Conservation (phyloP, 2,113 vertebrate species). For the Sciurus niger region DNA sequence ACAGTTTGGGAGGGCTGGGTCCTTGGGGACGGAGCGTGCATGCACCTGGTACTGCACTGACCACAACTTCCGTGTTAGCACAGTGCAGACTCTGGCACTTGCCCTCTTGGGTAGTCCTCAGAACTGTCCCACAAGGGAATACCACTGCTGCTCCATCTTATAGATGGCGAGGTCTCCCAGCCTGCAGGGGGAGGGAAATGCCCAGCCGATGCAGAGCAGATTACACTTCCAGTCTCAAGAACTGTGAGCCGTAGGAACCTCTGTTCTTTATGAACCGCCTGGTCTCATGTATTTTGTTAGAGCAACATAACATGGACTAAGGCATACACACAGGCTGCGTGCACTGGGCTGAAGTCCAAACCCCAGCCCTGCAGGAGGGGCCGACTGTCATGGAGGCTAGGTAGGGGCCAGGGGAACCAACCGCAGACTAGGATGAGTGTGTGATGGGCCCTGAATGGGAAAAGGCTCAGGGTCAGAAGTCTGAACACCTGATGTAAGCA, state of each 20-base stretch:
- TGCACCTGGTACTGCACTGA: rapidly evolving
- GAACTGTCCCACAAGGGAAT: neutral
- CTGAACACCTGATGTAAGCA: neutral
- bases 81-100: neutral
- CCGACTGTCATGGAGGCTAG: neutral
- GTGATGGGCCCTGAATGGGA: neutral
- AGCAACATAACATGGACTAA: neutral
- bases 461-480: neutral
- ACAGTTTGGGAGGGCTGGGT: neutral
- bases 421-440: neutral
- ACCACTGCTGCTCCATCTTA: neutral
- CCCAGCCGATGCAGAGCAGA: neutral
- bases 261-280: neutral
- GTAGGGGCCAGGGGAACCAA: neutral
- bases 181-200: neutral
- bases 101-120: rapidly evolving
- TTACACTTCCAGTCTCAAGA: neutral
- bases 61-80: neutral
- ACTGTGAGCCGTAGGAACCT: neutral
- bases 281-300: neutral
- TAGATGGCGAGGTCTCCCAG: neutral
- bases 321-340: neutral
- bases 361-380: too few relatives aligned
- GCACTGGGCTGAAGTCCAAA: neutral
- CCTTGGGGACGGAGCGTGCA: rapidly evolving